phyloP scores from a whole-genome alignment of 30 jellyfish, hydroid and myxozoan genomes.

The Cassiopea xamachana region DNA sequence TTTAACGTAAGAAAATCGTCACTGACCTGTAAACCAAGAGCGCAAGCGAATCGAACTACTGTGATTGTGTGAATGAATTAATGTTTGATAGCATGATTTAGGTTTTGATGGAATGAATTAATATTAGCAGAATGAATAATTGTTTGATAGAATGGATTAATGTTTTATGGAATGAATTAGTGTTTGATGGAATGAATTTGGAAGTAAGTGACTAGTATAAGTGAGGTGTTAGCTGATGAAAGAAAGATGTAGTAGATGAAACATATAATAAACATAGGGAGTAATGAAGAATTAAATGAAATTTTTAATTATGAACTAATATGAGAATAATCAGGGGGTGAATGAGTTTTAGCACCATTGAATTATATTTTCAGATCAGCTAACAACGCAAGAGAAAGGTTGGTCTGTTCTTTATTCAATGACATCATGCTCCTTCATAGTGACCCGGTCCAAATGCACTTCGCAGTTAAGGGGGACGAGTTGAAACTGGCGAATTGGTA shows the following conservation, averaged over 20 bases:
- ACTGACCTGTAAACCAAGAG: no score
- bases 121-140: no score
- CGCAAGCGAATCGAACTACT: no score
- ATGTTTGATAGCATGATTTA: no score
- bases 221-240: neutral
- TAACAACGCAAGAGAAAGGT: slow-evolving; percentile 71
- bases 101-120: no score
- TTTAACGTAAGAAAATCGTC: no score
- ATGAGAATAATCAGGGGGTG: slow-evolving; percentile 46
- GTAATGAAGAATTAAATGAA: neutral
- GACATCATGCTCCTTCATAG: slow-evolving; percentile 34
- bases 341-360: slow-evolving; percentile 38
- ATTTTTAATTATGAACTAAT: neutral
- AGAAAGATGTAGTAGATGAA: neutral
- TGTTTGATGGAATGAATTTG: neutral
- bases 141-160: neutral
- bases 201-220: neutral
- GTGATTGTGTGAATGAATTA: no score
- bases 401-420: slow-evolving; percentile 23
- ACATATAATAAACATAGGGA: neutral
- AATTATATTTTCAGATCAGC: slow-evolving; percentile 67
- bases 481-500: neutral
- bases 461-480: neutral
- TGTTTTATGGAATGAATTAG: neutral
- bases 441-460: neutral